Evolutionary conservation across 92 coral and sea anemone species (phyloP).

Genomic region (Zoanthus gigantus): DNA sequence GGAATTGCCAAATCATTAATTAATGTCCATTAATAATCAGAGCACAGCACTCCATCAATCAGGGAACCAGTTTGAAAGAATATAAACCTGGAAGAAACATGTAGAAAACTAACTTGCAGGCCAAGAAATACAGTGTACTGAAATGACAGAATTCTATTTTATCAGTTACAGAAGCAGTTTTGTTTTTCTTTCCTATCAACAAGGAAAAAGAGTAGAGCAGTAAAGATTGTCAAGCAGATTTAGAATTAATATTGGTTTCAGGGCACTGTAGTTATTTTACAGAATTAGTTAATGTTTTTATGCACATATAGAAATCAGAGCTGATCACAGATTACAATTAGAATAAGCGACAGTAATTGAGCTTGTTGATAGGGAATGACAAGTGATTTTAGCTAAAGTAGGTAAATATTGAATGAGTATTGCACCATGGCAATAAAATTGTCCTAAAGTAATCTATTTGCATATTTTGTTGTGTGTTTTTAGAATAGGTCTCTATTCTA

Average conservation of each 20-base stretch:
- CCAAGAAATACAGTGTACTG: slow-evolving; percentile 19
- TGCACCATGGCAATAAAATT: neutral
- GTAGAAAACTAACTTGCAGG: slow-evolving; percentile 28
- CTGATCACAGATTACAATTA: neutral
- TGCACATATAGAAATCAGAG: neutral
- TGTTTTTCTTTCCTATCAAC: neutral
- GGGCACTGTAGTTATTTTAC: neutral
- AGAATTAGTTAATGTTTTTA: neutral
- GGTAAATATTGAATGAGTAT: neutral
- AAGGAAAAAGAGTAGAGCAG: neutral
- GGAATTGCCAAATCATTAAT: slow-evolving; percentile 15
- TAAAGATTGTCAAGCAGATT: neutral
- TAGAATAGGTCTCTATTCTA: too few relatives aligned
- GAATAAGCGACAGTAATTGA: neutral
- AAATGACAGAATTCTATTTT: neutral
- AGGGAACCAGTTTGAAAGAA: slow-evolving; percentile 34
- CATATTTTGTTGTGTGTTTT: too few relatives aligned
- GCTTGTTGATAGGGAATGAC: neutral
- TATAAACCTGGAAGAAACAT: slow-evolving; percentile 8
- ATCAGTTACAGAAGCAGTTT: neutral
- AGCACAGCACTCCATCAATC: slow-evolving; percentile 32
- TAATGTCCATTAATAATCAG: slow-evolving; percentile 31
- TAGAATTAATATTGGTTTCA: neutral
- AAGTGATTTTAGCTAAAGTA: neutral
- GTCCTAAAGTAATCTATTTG: neutral